phyloP scores from a whole-genome alignment of 1,140 invertebrate genomes.

The Megalonaias nervosa region DNA sequence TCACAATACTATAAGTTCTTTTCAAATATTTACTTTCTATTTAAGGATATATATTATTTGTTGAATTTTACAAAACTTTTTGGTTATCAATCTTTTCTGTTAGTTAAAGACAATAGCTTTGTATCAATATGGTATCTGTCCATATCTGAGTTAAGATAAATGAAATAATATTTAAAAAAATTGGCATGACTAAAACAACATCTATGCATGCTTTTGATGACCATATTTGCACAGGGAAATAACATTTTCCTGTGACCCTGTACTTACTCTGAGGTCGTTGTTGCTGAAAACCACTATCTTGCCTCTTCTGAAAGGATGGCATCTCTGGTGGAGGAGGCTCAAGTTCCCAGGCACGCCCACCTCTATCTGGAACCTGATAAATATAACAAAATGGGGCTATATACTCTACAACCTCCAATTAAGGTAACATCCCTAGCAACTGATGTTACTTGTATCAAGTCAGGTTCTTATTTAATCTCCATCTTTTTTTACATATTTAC shows the following conservation, averaged over 20 bases:
- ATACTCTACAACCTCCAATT: no score
- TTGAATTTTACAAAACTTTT: background rate
- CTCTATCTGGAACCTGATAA: slow-evolving; percentile 79
- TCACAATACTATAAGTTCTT: no score
- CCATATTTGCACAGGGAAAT: background rate
- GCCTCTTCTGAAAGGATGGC: slow-evolving; percentile 89
- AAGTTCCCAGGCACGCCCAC: slow-evolving; percentile 89
- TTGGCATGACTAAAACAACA: background rate
- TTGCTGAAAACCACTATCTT: slow-evolving; percentile 47
- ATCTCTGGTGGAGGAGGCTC: slow-evolving; percentile 95
- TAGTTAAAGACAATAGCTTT: background rate
- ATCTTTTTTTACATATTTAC: no score
- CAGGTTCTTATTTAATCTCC: no score
- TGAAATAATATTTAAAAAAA: background rate
- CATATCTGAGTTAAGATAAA: background rate
- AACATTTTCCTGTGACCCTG: background rate
- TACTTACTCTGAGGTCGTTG: slow-evolving; percentile 52
- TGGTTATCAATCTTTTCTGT: background rate
- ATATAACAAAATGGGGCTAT: no score
- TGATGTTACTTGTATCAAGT: no score
- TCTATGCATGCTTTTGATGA: background rate
- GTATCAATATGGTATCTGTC: background rate
- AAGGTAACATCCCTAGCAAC: no score
- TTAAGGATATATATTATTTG: no score
- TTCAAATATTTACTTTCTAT: no score